These are phyloP conservation scores for Tupaia chinensis DNA, from an alignment of 2,113 vertebrate species.

Conservation along the genomic window DNA sequence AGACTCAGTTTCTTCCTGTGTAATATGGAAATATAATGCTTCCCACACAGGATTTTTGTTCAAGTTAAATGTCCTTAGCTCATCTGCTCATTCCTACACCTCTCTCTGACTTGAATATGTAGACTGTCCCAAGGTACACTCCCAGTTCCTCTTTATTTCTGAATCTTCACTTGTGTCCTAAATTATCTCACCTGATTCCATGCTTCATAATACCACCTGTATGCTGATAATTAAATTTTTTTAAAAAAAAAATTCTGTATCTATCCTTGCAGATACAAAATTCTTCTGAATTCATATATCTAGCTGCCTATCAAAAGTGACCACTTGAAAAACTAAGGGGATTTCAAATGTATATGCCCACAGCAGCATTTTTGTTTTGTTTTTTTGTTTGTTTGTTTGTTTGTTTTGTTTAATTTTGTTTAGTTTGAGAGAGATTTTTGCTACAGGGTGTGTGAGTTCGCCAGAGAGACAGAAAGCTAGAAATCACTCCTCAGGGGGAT, in stretches of 20 bases:
- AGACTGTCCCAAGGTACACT: neutral
- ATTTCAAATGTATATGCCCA: neutral
- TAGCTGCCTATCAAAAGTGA: neutral
- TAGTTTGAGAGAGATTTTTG: too few relatives aligned
- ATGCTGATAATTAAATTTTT: neutral
- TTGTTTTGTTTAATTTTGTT: too few relatives aligned
- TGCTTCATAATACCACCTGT: neutral
- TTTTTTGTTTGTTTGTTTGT: too few relatives aligned
- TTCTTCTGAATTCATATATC: neutral
- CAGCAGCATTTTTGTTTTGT: neutral
- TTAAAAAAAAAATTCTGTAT: neutral
- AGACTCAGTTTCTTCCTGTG: neutral
- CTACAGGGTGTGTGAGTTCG: too few relatives aligned
- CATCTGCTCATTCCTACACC: neutral
- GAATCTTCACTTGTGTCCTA: neutral
- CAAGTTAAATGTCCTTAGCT: neutral
- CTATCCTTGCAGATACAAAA: neutral
- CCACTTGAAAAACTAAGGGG: neutral
- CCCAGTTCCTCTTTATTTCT: neutral
- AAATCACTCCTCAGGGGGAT: too few relatives aligned
- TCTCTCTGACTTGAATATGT: neutral
- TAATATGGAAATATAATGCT: neutral
- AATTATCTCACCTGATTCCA: neutral
- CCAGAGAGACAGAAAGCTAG: too few relatives aligned
- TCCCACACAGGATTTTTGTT: constrained; percentile 3